phyloP scores from a whole-genome alignment of 92 coral and sea anemone species.

The Zoanthus solanderi region DNA sequence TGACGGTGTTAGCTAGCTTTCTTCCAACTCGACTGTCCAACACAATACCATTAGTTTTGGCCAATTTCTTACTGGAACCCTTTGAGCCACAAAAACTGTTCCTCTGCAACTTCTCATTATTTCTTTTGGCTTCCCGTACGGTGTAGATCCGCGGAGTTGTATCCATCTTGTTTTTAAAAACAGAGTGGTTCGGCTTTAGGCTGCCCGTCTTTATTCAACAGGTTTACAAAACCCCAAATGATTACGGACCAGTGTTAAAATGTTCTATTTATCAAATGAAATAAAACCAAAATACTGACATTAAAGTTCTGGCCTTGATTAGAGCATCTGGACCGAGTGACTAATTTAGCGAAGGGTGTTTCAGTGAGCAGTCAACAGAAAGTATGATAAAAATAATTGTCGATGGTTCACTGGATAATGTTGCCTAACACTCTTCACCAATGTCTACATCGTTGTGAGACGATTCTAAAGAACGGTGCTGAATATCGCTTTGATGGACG shows the following conservation, averaged over 20 bases:
- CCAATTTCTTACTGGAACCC: background rate
- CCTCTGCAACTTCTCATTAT: background rate
- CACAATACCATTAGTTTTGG: background rate
- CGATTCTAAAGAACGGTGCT: too few species aligned
- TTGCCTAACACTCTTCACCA: too few species aligned
- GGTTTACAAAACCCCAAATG: background rate
- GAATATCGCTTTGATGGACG: too few species aligned
- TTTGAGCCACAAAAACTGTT: slow-evolving; percentile 23
- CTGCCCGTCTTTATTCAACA: background rate
- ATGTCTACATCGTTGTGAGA: too few species aligned
- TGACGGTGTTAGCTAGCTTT: slow-evolving; percentile 24
- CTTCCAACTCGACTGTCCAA: slow-evolving; percentile 40
- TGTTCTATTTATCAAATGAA: background rate
- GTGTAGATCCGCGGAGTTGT: background rate
- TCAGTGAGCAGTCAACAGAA: too few species aligned
- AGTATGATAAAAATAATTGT: too few species aligned
- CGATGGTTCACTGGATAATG: too few species aligned
- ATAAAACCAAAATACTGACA: background rate
- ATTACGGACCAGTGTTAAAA: background rate
- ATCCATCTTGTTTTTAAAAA: background rate
- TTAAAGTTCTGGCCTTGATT: background rate
- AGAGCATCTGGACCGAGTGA: too few species aligned
- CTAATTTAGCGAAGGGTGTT: too few species aligned
- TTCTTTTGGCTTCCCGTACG: background rate
- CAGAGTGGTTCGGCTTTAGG: background rate